A percentile compares a stretch with the other conserved stretches of the same genome.
Conservation (phyloP, 2,797 vertebrate species). For the Hypotaenidia okinawae region DNA sequence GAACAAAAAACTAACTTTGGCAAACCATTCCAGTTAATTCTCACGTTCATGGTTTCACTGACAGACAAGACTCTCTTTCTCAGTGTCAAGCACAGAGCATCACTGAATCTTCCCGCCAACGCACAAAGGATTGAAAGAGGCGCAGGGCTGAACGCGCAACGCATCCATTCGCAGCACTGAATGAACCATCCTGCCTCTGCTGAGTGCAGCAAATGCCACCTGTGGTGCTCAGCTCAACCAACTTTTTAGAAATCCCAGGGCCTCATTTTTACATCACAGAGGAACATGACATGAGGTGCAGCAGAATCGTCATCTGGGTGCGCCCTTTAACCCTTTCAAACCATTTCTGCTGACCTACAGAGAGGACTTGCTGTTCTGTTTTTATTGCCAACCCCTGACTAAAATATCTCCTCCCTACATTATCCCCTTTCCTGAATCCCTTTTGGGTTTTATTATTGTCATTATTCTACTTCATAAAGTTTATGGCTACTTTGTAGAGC, state of each 20-base stretch:
- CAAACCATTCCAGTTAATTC: background rate
- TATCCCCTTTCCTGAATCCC: background rate
- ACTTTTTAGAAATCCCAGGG: background rate
- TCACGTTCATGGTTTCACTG: background rate
- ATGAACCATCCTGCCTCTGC: background rate
- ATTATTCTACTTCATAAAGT: constrained; percentile 9
- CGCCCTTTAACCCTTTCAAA: background rate
- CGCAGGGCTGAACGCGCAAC: background rate
- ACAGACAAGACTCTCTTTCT: background rate
- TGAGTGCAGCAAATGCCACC: background rate
- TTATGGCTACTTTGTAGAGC: background rate
- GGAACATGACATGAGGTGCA: background rate
- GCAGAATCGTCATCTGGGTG: background rate
- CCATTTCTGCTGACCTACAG: background rate
- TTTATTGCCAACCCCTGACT: background rate
- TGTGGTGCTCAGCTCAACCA: background rate
- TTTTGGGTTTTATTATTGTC: background rate
- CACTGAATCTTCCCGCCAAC: background rate
- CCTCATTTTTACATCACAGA: background rate
- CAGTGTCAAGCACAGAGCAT: background rate
- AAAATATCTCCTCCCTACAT: background rate
- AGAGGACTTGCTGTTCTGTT: background rate
- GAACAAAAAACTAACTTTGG: background rate
- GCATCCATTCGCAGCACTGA: background rate
- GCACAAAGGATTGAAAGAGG: accelerated